Base-by-base conservation (phyloP, 1,140 invertebrate species). In the Nephotettix cincticeps region DNA sequence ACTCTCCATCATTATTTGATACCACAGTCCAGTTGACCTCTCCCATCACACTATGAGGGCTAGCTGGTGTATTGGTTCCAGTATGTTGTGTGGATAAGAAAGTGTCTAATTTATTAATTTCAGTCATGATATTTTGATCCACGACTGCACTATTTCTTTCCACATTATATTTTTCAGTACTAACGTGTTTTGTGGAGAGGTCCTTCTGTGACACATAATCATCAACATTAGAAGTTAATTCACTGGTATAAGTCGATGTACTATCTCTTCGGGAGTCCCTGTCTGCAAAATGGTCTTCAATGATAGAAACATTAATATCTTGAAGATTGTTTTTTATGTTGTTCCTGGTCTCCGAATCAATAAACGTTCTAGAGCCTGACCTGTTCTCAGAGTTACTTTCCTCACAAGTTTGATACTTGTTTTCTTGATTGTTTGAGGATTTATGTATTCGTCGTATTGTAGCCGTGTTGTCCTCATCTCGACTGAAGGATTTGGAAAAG, bases 61-160 rank as follows among this genome's bases (percentile, higher is more conserved):
- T 77, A 0, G 65, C 71, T 1, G 76, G 75, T 21, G 71, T 74
- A 30, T 73, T 73, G 25, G 72, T 58, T 11, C 36, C 66, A 17
- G 75, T 71, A 36, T 69, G 65, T 32, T 77, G 74, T 23, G 73
- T 75, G 0, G 75, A 75, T 17, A 77, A 56, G 71, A 77, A 77
- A 2, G 75, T 76, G 63, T 79, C 78, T 0, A 78, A 43, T 65
- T 79, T 78, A 1, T 78, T 64, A 6, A 78, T 70, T 71, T 81
- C 79, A 17, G 65, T 78, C 64, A 78, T 75, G 51, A 80, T 78
- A 45, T 75, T 78, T 51, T 76, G 77, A 58, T 79, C 75, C 9
- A 76, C 77, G 51, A 69, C 66, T 21, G 23, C 29, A 17, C 32
- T 70, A 21, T 21, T 40, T 14, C 32, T 30, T 13, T 61, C 58